phyloP scores from a whole-genome alignment of 2,888 invertebrate genomes.

The Tipula helvola region DNA sequence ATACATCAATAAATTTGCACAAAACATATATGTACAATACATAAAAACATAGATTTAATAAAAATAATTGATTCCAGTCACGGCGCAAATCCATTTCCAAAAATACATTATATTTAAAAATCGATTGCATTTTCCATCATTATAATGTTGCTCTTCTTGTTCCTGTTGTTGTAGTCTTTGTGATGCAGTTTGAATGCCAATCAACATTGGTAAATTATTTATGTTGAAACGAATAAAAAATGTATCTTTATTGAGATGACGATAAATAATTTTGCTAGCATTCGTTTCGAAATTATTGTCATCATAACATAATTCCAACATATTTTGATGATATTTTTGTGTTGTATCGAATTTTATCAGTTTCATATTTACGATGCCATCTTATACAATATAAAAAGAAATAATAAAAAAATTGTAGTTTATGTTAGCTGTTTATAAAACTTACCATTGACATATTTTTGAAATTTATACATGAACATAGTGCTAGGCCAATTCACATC shows the following conservation, averaged over 20 bases:
- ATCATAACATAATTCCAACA: background rate
- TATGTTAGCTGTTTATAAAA: background rate
- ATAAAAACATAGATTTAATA: background rate
- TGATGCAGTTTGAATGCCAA: background rate
- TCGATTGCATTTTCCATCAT: background rate
- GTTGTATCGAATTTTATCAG: background rate
- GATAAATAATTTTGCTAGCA: background rate
- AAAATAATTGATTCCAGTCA: background rate
- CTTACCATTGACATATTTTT: background rate
- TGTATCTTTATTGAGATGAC: background rate
- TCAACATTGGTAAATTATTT: background rate
- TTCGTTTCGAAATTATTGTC: background rate
- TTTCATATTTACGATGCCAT: background rate
- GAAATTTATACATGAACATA: background rate
- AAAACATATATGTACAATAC: background rate
- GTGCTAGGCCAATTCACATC: background rate
- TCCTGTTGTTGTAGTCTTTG: background rate
- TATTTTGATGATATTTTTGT: background rate
- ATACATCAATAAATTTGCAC: background rate
- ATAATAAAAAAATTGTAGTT: background rate
- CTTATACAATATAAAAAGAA: background rate
- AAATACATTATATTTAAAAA: background rate
- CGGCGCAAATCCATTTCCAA: background rate
- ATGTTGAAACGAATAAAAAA: background rate
- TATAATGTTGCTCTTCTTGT: background rate